These are phyloP conservation scores for Phoxinus phoxinus DNA, from an alignment of 2,113 vertebrate genomes.

Conservation along the genomic window DNA sequence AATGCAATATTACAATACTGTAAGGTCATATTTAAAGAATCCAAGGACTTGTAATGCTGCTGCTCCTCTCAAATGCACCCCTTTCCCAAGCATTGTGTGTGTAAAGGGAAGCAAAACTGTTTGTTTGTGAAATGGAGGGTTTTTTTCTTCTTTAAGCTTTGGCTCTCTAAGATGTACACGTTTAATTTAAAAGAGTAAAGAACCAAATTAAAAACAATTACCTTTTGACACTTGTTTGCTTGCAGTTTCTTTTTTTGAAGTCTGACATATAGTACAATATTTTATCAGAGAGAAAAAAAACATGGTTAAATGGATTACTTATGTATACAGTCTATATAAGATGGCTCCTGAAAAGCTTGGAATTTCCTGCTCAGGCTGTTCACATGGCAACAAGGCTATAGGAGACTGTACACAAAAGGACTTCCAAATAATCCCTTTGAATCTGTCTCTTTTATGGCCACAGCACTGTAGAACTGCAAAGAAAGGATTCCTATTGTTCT, in stretches of 20 bases:
- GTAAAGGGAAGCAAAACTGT: neutral
- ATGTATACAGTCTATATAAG: neutral
- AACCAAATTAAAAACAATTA: neutral
- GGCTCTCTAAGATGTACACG: neutral
- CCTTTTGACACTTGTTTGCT: neutral
- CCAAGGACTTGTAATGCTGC: neutral
- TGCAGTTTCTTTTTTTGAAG: neutral
- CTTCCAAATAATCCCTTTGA: constrained; percentile 39
- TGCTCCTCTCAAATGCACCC: neutral
- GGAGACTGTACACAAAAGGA: constrained; percentile 47
- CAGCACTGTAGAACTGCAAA: constrained; percentile 22
- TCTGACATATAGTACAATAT: neutral
- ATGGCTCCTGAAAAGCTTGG: neutral
- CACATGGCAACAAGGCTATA: constrained; percentile 54
- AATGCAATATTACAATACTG: neutral
- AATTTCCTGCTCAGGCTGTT: constrained; percentile 32
- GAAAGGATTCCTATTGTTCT: constrained; percentile 40
- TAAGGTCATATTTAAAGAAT: neutral
- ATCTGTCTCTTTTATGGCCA: constrained; percentile 1
- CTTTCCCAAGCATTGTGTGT: neutral
- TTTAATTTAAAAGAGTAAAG: neutral
- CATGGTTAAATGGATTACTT: neutral
- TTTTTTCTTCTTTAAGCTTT: neutral
- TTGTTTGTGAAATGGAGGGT: neutral
- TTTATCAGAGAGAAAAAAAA: neutral